These are phyloP conservation scores for Lepus townsendii DNA, from an alignment of 2,797 vertebrate species.

Conservation along the genomic window DNA sequence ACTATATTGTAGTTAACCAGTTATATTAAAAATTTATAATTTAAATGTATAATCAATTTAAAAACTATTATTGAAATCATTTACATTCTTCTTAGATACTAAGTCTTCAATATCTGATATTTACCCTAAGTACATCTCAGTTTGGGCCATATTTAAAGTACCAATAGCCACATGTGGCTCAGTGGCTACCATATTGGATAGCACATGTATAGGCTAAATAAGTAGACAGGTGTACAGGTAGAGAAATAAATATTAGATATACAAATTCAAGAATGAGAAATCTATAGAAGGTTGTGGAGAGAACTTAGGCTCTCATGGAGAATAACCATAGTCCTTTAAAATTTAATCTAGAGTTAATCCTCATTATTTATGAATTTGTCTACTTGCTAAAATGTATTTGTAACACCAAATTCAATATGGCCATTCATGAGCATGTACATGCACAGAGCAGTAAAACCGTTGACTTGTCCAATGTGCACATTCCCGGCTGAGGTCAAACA, in stretches of 20 bases:
- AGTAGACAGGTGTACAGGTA: not conserved
- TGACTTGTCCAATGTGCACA: not conserved
- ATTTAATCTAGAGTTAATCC: constrained; percentile 9
- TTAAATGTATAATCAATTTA: constrained; percentile 6
- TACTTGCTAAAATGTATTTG: constrained; percentile 30
- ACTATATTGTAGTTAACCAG: constrained; percentile 16
- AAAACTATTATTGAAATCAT: constrained; percentile 6
- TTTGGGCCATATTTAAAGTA: constrained; percentile 11
- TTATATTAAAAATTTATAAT: constrained; percentile 23
- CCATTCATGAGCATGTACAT: not conserved
- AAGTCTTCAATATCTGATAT: constrained; percentile 18
- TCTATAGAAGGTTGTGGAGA: not conserved
- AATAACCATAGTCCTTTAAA: not conserved
- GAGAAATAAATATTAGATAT: not conserved
- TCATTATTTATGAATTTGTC: constrained; percentile 33
- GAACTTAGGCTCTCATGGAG: constrained; percentile 4
- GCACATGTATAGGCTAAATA: not conserved
- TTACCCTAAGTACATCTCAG: not conserved
- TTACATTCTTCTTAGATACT: constrained; percentile 20
- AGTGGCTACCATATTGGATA: not conserved
- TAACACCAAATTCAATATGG: not conserved
- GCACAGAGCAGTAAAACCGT: not conserved
- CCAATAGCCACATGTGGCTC: not conserved
- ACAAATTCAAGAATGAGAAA: constrained; percentile 6
- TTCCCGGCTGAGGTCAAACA: not conserved